Conservation (phyloP, 2,797 vertebrate species). For the Pempheris klunzingeri region DNA sequence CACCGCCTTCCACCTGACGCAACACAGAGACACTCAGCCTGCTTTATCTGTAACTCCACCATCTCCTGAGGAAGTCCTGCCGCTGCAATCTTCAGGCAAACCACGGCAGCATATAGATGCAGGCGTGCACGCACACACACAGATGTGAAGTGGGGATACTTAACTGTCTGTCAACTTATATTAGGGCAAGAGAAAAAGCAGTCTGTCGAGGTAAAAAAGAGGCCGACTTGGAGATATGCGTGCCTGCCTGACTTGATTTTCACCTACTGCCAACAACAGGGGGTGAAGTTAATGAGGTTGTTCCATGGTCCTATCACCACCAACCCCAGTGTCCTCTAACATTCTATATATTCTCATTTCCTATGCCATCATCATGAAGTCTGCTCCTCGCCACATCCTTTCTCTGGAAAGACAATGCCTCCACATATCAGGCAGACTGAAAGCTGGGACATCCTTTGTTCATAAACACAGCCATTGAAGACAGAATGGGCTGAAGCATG, state of each 20-base stretch:
- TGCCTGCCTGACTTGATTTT: constrained; percentile 75
- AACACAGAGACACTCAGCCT: constrained; percentile 62
- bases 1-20: constrained; percentile 60
- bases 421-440: constrained; percentile 36
- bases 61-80: constrained; percentile 49
- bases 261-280: constrained; percentile 69
- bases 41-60: constrained; percentile 50
- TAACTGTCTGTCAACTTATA: constrained; percentile 79
- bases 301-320: constrained; percentile 68
- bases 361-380: constrained; percentile 49
- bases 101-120: constrained; percentile 41
- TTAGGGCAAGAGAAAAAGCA: constrained; percentile 72
- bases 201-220: constrained; percentile 57
- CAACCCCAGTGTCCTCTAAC: constrained; percentile 66
- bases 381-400: constrained; percentile 40
- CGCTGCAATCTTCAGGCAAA: constrained; percentile 57
- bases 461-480: constrained; percentile 39
- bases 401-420: constrained; percentile 57
- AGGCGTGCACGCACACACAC: constrained; percentile 34
- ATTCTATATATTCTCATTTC: constrained; percentile 66
- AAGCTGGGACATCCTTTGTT: constrained; percentile 56
- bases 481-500: constrained; percentile 48
- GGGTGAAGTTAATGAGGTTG: constrained; percentile 81
- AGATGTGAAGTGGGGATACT: constrained; percentile 60
- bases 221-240: constrained; percentile 55